These are phyloP conservation scores for Mormyrus iriodes DNA, from an alignment of 2,113 vertebrate species.

Conservation along the genomic window DNA sequence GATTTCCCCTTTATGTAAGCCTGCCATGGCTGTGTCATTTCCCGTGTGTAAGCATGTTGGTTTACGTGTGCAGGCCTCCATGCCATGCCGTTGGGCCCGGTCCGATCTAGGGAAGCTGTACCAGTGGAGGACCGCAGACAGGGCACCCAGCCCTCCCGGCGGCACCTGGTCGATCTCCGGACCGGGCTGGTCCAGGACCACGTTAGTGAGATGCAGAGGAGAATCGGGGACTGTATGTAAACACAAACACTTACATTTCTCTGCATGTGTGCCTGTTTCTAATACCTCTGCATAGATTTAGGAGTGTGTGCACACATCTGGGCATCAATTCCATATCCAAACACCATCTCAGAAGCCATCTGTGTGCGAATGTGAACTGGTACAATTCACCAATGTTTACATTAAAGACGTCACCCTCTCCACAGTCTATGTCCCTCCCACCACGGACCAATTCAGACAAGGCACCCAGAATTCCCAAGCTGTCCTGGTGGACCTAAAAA, in stretches of 20 bases:
- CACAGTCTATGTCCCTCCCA: conserved; percentile 16
- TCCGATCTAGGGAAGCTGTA: neutral
- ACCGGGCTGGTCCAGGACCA: conserved; percentile 43
- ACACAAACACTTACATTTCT: neutral
- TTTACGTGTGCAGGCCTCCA: conserved; percentile 41
- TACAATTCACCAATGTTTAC: neutral
- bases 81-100: conserved; percentile 33
- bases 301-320: neutral
- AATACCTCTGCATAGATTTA: neutral
- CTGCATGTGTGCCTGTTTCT: neutral
- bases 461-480: conserved; percentile 26
- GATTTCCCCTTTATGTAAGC: neutral
- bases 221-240: conserved; percentile 24
- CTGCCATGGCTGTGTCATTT: neutral
- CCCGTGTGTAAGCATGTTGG: neutral
- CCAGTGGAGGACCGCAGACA: conserved; percentile 33
- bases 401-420: neutral
- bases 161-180: conserved; percentile 44
- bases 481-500: conserved; percentile 20
- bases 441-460: conserved; percentile 25
- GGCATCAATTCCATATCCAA: neutral
- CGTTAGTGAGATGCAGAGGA: conserved; percentile 46
- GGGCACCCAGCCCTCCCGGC: conserved; percentile 50
- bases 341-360: neutral
- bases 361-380: neutral